phyloP scores from a whole-genome alignment of 2,113 vertebrate species.

The Chinchilla lanigera region DNA sequence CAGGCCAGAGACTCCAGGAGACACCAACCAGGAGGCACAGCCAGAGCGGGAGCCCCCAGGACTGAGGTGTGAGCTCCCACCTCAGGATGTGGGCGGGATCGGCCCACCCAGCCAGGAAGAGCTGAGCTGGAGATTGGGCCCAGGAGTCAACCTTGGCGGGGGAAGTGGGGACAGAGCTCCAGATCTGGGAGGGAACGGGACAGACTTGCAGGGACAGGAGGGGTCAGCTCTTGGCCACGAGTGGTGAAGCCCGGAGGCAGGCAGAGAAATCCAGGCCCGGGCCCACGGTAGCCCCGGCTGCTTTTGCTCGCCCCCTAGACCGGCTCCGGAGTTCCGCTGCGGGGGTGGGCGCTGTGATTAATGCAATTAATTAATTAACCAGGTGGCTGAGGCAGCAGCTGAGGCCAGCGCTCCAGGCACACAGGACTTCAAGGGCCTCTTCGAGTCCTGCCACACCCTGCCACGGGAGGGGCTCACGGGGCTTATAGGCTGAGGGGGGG shows the following conservation, averaged over 20 bases:
- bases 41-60: background rate
- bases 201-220: too few relatives aligned
- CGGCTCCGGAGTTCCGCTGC: conserved; percentile 25
- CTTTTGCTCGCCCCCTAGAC: background rate
- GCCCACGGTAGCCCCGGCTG: rapidly evolving
- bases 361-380: conserved; percentile 77
- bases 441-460: background rate
- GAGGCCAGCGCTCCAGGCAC: conserved; percentile 28
- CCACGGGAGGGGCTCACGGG: background rate
- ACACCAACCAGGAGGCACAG: background rate
- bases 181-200: background rate
- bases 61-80: background rate
- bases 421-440: background rate
- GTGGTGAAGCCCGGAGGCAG: background rate
- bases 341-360: conserved; percentile 54
- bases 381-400: conserved; percentile 68
- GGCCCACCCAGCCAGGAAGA: background rate
- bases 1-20: background rate
- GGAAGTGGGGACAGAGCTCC: background rate
- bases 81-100: background rate
- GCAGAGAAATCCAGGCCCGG: background rate
- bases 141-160: background rate
- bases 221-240: background rate
- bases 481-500: background rate
- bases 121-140: background rate